These are phyloP conservation scores for Sinopyrophorus schimmeli DNA, from an alignment of 2,888 invertebrate species.

Conservation along the genomic window DNA sequence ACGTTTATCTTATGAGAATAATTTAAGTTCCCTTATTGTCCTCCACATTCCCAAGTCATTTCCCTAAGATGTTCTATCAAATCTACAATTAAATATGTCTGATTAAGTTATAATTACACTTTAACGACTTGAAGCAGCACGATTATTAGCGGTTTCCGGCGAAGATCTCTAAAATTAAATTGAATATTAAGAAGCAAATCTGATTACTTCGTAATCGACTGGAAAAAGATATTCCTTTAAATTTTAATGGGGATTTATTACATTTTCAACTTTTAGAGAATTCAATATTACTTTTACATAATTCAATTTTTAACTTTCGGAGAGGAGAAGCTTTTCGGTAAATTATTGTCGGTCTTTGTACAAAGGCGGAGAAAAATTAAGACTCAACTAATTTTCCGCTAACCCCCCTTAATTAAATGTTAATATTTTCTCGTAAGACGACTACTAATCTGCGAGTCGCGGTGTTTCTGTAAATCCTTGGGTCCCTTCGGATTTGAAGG, in stretches of 20 bases:
- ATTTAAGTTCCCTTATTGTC: slow-evolving; percentile 6
- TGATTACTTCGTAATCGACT: slow-evolving; percentile 30
- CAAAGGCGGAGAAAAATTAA: neutral
- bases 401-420: slow-evolving; percentile 34
- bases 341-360: neutral
- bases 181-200: slow-evolving; percentile 31
- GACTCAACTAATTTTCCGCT: slow-evolving; percentile 12
- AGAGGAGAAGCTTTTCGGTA: neutral
- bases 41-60: slow-evolving; percentile 10
- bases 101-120: slow-evolving; percentile 29
- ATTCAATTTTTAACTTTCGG: slow-evolving; percentile 21
- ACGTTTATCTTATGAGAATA: too few species aligned
- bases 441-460: slow-evolving; percentile 30
- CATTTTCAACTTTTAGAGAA: slow-evolving; percentile 22
- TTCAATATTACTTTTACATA: slow-evolving; percentile 27
- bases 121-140: slow-evolving; percentile 24
- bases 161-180: slow-evolving; percentile 25
- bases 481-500: slow-evolving; percentile 27
- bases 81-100: slow-evolving; percentile 29
- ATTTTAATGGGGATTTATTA: slow-evolving; percentile 32
- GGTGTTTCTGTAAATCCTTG: slow-evolving; percentile 27
- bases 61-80: slow-evolving; percentile 22
- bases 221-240: slow-evolving; percentile 32
- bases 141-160: slow-evolving; percentile 27
- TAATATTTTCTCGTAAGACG: slow-evolving; percentile 37